Evolutionary conservation across 2,888 invertebrate species (phyloP), one percentile per base, ranked within the genome.

Genomic region (Timema cristinae): DNA sequence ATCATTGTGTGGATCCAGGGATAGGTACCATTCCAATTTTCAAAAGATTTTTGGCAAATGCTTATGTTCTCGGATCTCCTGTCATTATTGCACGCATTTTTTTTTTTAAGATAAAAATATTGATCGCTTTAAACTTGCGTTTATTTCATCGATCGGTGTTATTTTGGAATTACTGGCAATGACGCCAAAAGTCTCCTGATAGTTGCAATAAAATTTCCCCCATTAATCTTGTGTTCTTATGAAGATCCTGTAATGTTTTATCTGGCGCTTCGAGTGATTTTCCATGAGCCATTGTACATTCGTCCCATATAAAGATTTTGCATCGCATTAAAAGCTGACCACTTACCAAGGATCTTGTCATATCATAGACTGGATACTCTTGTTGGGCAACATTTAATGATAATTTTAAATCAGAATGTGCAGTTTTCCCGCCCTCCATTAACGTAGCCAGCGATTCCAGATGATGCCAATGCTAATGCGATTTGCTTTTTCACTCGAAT

Each of bases 41-140:
- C 61, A 61, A 61, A 61, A 61, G 61, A 61, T 32, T 61, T 61
- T 61, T 32, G n/a, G 61, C 61, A 61, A 61, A n/a, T n/a, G n/a
- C n/a, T n/a, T n/a, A n/a, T n/a, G n/a, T n/a, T n/a, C n/a, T n/a
- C n/a, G n/a, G n/a, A n/a, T n/a, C n/a, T n/a, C n/a, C n/a, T n/a
- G n/a, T n/a, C n/a, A n/a, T n/a, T n/a, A n/a, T n/a, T n/a, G 61
- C 7, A 61, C n/a, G 61, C 61, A 61, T 9, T 8, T 61, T 61
- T 61, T 13, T 32, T 61, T n/a, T 61, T 61, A 61, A 61, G 16
- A 32, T 16, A 16, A 61, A 61, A n/a, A 16, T 61, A 61, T 61
- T 61, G n/a, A n/a, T n/a, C n/a, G 61, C 61, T 61, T 61, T 61
- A 61, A 61, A 9, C 61, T 16, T 61, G 61, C n/a, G n/a, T n/a